These are phyloP conservation scores for Xylota segnis DNA, from an alignment of 2,888 invertebrate species.

Conservation along the genomic window DNA sequence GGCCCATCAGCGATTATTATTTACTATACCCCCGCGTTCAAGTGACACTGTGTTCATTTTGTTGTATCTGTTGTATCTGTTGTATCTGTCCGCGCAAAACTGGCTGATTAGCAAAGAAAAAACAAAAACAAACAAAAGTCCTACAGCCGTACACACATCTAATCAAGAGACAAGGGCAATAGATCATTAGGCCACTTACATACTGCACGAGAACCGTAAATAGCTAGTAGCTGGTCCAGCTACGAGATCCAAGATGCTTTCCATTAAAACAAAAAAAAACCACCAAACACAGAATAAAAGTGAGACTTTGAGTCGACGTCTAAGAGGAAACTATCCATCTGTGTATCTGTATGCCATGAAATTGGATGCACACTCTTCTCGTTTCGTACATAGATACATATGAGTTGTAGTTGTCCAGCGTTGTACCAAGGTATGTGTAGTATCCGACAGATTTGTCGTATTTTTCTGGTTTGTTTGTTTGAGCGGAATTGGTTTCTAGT, in stretches of 20 bases:
- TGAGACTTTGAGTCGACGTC: conserved; percentile 33
- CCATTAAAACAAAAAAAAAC: conserved; percentile 61
- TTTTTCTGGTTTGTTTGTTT: conserved; percentile 40
- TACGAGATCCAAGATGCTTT: conserved; percentile 69
- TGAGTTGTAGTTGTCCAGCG: not conserved
- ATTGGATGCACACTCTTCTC: conserved; percentile 32
- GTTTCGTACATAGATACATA: not conserved
- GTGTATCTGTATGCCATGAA: conserved; percentile 12
- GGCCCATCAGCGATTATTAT: conserved; percentile 37
- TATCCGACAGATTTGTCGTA: conserved; percentile 7
- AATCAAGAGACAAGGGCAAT: conserved; percentile 76
- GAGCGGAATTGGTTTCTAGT: conserved; percentile 47
- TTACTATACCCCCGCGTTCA: conserved; percentile 20
- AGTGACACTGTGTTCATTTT: conserved; percentile 55
- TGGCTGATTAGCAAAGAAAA: conserved; percentile 53
- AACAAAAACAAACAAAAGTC: conserved; percentile 61
- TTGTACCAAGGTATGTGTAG: not conserved
- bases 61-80: conserved; percentile 26
- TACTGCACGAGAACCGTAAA: conserved; percentile 60
- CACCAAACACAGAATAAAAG: conserved; percentile 38
- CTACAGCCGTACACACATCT: conserved; percentile 47
- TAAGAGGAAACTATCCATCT: conserved; percentile 56
- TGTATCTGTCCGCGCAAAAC: conserved; percentile 43
- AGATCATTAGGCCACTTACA: conserved; percentile 77
- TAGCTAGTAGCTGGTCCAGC: conserved; percentile 51